phyloP scores from a whole-genome alignment of 2,888 invertebrate genomes.

The Meloe dianella region DNA sequence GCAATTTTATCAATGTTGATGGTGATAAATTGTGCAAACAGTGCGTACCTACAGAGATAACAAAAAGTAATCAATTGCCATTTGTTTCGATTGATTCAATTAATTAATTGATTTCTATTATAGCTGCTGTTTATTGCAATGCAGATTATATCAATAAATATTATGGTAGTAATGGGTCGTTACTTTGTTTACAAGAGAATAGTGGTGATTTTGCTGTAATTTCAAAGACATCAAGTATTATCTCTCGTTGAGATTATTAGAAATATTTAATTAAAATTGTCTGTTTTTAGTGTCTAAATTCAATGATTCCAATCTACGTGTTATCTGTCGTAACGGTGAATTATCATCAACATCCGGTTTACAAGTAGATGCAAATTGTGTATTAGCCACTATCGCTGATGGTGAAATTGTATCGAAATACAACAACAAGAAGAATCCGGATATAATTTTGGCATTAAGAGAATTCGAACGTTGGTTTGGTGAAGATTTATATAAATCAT shows the following conservation, averaged over 20 bases:
- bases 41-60: constrained; percentile 38
- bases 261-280: constrained; percentile 31
- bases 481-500: constrained; percentile 57
- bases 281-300: constrained; percentile 8
- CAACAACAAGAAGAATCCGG: constrained; percentile 44
- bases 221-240: constrained; percentile 41
- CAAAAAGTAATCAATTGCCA: neutral
- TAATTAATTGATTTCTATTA: constrained; percentile 17
- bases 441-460: constrained; percentile 45
- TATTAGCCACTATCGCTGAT: constrained; percentile 66
- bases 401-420: constrained; percentile 66
- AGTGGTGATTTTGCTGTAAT: constrained; percentile 68
- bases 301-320: constrained; percentile 56
- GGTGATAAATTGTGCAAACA: constrained; percentile 50
- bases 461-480: constrained; percentile 51
- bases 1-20: constrained; percentile 46
- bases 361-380: constrained; percentile 62
- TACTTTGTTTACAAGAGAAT: constrained; percentile 64
- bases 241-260: constrained; percentile 19
- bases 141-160: constrained; percentile 63
- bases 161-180: constrained; percentile 67
- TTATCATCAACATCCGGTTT: constrained; percentile 62
- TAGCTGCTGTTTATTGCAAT: constrained; percentile 57
- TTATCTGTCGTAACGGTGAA: constrained; percentile 68
- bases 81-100: neutral